phyloP scores from a whole-genome alignment of 1,140 invertebrate species.

The Chironomus striatipennis region DNA sequence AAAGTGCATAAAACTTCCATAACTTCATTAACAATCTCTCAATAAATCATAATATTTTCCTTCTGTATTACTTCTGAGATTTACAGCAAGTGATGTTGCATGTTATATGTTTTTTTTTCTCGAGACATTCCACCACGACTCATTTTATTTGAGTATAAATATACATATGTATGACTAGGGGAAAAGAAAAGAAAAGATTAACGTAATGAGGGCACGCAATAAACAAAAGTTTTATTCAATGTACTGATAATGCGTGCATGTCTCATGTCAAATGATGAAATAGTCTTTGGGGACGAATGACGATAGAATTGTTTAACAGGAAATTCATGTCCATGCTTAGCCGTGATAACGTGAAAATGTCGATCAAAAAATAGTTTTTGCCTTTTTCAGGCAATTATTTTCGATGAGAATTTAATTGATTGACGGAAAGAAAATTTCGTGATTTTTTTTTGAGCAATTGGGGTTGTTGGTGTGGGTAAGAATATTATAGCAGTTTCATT shows the following conservation, averaged over 20 bases:
- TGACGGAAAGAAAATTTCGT: too few species aligned
- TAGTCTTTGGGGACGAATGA: not conserved
- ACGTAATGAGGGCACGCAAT: not conserved
- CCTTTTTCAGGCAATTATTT: not conserved
- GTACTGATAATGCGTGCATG: not conserved
- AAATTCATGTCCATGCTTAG: not conserved
- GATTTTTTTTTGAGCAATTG: too few species aligned
- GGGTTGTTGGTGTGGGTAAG: too few species aligned
- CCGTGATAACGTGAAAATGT: conserved; percentile 1
- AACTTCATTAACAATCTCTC: conserved; percentile 11
- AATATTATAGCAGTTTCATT: too few species aligned
- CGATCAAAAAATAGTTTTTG: not conserved
- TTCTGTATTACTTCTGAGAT: too few species aligned
- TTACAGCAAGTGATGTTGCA: too few species aligned
- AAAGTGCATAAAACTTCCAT: not conserved
- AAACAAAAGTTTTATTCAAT: not conserved
- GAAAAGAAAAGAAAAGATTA: not conserved
- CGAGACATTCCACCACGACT: not conserved
- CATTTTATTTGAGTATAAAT: not conserved
- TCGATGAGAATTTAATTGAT: conserved; percentile 14
- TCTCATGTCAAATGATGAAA: conserved; percentile 7
- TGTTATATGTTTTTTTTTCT: not conserved
- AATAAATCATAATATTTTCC: not conserved
- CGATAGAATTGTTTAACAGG: not conserved
- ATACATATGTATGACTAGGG: not conserved